A percentile compares a stretch with the other conserved stretches of the same genome.
Evolutionary conservation across 2,888 invertebrate species (phyloP).

Genomic region (Drosophila hawaiiensis): DNA sequence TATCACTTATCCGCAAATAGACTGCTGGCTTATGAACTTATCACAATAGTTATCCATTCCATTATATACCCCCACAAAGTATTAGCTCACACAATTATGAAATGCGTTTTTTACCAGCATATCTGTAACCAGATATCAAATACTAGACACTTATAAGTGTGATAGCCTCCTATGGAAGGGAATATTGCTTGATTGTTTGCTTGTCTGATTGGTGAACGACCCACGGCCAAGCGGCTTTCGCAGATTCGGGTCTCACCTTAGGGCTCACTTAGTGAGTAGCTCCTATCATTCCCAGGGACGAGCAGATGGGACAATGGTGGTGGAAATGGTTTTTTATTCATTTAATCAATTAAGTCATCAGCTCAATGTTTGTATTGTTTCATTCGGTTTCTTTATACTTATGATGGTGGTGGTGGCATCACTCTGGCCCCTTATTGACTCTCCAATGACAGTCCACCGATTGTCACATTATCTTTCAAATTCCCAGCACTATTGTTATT

Average conservation of each 20-base stretch:
- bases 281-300: conserved; percentile 35
- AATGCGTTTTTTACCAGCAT: conserved; percentile 52
- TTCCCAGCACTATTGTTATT: conserved; percentile 32
- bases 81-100: conserved; percentile 27
- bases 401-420: conserved; percentile 41
- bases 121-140: conserved; percentile 49
- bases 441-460: conserved; percentile 61
- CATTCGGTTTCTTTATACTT: conserved; percentile 12
- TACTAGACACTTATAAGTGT: conserved; percentile 18
- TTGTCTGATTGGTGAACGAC: conserved; percentile 62
- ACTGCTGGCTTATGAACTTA: background rate
- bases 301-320: conserved; percentile 37
- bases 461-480: conserved; percentile 72
- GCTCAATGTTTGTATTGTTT: conserved; percentile 67
- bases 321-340: conserved; percentile 77
- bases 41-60: background rate
- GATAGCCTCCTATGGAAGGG: conserved; percentile 56
- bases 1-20: background rate
- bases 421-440: conserved; percentile 62
- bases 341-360: conserved; percentile 84
- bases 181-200: conserved; percentile 67
- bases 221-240: conserved; percentile 16
- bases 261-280: conserved; percentile 16
- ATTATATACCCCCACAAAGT: conserved; percentile 3
- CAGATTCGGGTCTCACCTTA: conserved; percentile 49